Evolutionary conservation across 1,140 invertebrate genomes (phyloP), one percentile per base, ranked within the genome.

Genomic region (Zaprionus vittiger): DNA sequence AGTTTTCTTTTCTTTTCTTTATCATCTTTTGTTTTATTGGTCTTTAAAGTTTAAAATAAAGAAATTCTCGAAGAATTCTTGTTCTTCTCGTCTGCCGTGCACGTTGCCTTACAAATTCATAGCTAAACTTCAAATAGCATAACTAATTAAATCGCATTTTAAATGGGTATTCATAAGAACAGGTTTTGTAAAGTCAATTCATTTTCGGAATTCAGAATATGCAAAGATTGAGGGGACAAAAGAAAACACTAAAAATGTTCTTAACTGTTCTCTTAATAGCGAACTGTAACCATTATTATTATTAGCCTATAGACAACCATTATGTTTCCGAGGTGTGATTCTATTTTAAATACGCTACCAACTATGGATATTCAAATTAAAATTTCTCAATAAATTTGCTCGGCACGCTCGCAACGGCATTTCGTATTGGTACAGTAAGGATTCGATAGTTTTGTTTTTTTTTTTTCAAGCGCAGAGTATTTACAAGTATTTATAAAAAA

Each of bases 231-330:
- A 55, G 11, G 54, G 28, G 17, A 38, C 20, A 31, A 70, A 70
- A 14, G 14, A 38, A 4, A 4, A 20, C 59, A 4, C 20, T 62
- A 22, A 61, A 44, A 7, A 17, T 26, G 56, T 41, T 49, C 44
- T 55, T 71, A 59, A 59, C 63, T 64, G 67, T 64, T 59, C 15
- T n/a, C 52, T 31, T 79, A 52, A 52, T 83, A 82, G 79, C 55
- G 62, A 82, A 85, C 76, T 64, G 61, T 71, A 71, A 86, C 79
- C 81, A 77, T 76, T 49, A 67, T 66, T 78, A 74, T 76, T 49
- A 71, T 66, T 75, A 78, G 66, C 62, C 59, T 75, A 71, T 72
- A 63, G 68, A 84, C 81, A 83, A 83, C 81, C 81, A 78, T 71
- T 65, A 4, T 68, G 61, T 80, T 52, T 57, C 41, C 59, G 44